Percentiles rank a stretch among this genome's conserved stretches.
phyloP scores from a whole-genome alignment of 2,797 vertebrate genomes.

The Labroides dimidiatus region DNA sequence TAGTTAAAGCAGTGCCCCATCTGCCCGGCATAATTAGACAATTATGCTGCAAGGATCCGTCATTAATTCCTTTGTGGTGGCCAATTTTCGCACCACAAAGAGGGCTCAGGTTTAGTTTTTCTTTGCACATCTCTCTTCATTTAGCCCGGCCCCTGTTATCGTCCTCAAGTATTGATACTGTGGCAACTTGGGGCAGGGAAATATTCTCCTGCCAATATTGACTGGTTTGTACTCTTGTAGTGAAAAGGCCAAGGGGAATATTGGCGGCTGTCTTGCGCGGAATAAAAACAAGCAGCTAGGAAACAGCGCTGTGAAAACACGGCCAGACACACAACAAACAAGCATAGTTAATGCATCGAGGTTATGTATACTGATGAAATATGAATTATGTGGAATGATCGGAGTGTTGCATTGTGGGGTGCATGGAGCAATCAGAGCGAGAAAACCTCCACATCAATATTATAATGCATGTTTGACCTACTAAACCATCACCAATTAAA shows the following conservation, averaged over 20 bases:
- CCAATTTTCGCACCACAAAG: constrained; percentile 81
- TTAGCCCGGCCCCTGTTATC: constrained; percentile 69
- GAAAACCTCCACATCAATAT: constrained; percentile 20
- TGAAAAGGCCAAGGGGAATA: constrained; percentile 76
- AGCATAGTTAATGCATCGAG: constrained; percentile 53
- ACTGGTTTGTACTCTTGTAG: constrained; percentile 73
- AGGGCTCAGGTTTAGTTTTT: constrained; percentile 79
- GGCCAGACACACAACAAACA: constrained; percentile 63
- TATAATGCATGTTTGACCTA: constrained; percentile 31
- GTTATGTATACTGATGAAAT: constrained; percentile 62
- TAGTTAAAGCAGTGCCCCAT: constrained; percentile 87
- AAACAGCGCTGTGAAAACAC: constrained; percentile 59
- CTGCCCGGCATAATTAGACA: constrained; percentile 87
- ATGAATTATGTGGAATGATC: constrained; percentile 56
- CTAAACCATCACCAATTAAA: constrained; percentile 39
- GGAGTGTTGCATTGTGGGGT: constrained; percentile 29
- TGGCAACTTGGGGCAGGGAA: constrained; percentile 70
- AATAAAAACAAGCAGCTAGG: constrained; percentile 71
- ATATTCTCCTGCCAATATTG: constrained; percentile 78
- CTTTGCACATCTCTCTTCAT: constrained; percentile 72
- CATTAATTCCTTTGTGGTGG: constrained; percentile 86
- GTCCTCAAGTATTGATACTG: constrained; percentile 74
- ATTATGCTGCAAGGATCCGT: constrained; percentile 84
- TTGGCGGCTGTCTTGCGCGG: constrained; percentile 64
- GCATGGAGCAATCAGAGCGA: constrained; percentile 22